Evolutionary conservation across 1,140 invertebrate species (phyloP).

Genomic region (Calliopsis andreniformis): DNA sequence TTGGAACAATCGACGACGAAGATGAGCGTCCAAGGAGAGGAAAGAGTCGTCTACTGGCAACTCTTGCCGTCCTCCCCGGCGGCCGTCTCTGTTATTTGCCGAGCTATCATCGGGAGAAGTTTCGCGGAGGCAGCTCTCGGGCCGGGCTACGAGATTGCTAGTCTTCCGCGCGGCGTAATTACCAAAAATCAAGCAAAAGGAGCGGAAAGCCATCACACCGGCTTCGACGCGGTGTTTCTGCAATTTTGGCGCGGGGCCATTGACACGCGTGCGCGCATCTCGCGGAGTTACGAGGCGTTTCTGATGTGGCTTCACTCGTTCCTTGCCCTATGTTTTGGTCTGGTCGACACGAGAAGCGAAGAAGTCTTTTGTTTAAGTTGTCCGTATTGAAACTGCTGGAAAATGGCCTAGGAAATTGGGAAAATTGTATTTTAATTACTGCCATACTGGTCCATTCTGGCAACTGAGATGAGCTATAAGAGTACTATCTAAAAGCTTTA

Average conservation of each 20-base stretch:
- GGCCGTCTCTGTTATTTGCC: constrained; percentile 72
- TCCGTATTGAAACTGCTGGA: too few relatives aligned
- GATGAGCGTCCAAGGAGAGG: constrained; percentile 41
- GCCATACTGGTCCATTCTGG: too few relatives aligned
- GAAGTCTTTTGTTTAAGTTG: too few relatives aligned
- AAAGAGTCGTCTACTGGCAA: constrained; percentile 43
- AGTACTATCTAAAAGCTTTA: too few relatives aligned
- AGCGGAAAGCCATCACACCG: constrained; percentile 71
- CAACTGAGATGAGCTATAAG: too few relatives aligned
- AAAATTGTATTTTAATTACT: too few relatives aligned
- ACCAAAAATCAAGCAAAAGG: constrained; percentile 72
- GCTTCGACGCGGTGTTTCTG: constrained; percentile 65
- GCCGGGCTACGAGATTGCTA: constrained; percentile 65
- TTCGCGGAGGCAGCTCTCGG: constrained; percentile 51
- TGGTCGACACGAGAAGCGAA: constrained; percentile 17
- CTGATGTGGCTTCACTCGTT: neutral
- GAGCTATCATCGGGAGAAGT: constrained; percentile 67
- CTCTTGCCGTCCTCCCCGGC: constrained; percentile 52
- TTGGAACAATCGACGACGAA: constrained; percentile 53
- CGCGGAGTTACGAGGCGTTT: constrained; percentile 17
- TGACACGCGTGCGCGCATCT: constrained; percentile 59
- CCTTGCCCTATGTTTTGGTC: neutral
- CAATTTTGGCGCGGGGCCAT: constrained; percentile 70
- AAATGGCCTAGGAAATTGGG: too few relatives aligned
- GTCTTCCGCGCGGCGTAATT: constrained; percentile 67